A percentile compares a stretch with the other conserved stretches of the same genome.
Conservation (phyloP, 2,113 vertebrate species). For the Haemorhous mexicanus region DNA sequence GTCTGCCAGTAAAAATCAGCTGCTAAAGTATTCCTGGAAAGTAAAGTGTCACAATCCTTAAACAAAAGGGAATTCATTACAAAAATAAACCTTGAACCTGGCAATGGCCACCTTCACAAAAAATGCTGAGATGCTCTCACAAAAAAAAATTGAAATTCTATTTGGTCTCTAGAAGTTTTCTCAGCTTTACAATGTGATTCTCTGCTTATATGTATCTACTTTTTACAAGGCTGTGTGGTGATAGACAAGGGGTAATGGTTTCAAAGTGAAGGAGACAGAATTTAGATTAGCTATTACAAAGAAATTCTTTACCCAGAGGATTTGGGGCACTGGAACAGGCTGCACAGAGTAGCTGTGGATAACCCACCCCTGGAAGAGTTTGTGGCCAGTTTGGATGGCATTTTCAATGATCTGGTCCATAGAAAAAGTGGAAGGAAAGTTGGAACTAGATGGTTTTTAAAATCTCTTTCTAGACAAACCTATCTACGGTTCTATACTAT, state of each 20-base stretch:
- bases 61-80: not conserved
- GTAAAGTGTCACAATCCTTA: not conserved
- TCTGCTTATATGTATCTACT: not conserved
- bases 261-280: not conserved
- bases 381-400: not conserved
- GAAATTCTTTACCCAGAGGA: not conserved
- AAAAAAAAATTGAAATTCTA: not conserved
- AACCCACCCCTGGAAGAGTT: not conserved
- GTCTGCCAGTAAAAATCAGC: not conserved
- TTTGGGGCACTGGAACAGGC: not conserved
- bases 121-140: not conserved
- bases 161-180: not conserved
- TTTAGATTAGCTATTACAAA: not conserved
- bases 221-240: not conserved
- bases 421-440: not conserved
- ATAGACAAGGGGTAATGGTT: not conserved
- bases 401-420: not conserved
- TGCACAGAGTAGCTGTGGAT: not conserved
- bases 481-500: not conserved
- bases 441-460: not conserved
- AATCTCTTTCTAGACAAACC: not conserved
- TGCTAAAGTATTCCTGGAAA: constrained; percentile 32
- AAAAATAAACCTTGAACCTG: not conserved
- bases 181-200: not conserved
- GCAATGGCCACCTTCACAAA: not conserved